A percentile compares a stretch with the other conserved stretches of the same genome.
Evolutionary conservation across 1,140 invertebrate genomes (phyloP).

Genomic region (Conopomorpha cramerella): DNA sequence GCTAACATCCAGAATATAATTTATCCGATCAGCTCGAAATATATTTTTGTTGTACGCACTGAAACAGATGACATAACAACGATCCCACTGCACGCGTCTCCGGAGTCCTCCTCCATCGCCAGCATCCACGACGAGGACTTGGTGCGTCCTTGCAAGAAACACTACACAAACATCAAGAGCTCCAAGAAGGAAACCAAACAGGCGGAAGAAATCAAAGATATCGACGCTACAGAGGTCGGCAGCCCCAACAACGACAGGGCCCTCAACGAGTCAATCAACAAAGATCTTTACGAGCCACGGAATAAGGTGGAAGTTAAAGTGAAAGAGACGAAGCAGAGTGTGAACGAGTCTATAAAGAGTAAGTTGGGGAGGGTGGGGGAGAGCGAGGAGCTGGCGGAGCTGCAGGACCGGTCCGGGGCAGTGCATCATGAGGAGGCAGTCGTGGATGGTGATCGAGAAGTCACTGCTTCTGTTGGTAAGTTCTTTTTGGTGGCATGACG

Average conservation of each 20-base stretch:
- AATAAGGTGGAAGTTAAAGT: constrained; percentile 13
- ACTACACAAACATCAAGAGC: constrained; percentile 38
- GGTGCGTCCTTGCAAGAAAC: constrained; percentile 32
- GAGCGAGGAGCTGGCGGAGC: constrained; percentile 12
- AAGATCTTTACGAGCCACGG: too few species aligned
- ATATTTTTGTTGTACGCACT: too few species aligned
- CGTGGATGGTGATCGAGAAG: too few species aligned
- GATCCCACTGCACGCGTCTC: constrained; percentile 7
- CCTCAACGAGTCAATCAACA: too few species aligned
- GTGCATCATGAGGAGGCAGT: too few species aligned
- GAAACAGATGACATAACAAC: too few species aligned
- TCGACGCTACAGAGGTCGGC: not conserved
- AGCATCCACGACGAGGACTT: constrained; percentile 2
- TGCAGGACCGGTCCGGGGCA: constrained; percentile 34
- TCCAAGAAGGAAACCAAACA: not conserved
- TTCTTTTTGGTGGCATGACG: too few species aligned
- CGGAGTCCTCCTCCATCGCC: constrained; percentile 9
- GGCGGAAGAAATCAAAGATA: not conserved
- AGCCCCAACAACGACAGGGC: not conserved
- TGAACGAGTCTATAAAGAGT: constrained; percentile 36
- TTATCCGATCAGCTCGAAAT: too few species aligned
- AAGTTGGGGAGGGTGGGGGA: constrained; percentile 15
- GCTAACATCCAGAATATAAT: too few species aligned
- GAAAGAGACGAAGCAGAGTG: constrained; percentile 34
- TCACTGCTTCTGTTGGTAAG: constrained; percentile 38